Base-by-base conservation (phyloP, 2,113 vertebrate genomes). In the Laterallus jamaicensis region DNA sequence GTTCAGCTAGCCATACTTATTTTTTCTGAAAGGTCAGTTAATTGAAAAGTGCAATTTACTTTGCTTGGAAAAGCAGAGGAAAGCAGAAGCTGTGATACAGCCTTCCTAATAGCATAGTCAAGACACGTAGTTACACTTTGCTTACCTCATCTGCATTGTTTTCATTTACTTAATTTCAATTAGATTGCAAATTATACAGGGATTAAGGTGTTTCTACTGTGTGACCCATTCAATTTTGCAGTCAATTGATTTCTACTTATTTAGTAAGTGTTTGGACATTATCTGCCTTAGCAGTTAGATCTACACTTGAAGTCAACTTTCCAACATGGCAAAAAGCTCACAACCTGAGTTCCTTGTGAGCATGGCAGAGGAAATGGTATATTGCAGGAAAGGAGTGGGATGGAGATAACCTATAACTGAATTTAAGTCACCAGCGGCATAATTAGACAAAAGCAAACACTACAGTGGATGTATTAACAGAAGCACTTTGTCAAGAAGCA, bases 121-220 rank as follows among this genome's bases (percentile, higher is more conserved):
- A 92, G 69, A 82, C 93, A 95, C 29, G 8, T 32, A 91, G 49
- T 58, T 95, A 85, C 42, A 70, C 80, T 90, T 85, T 90, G 81
- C 50, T 95, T 96, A 96, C 92, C 80, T 94, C 92, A 93, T 93
- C 94, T 94, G 71, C 92, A 95, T 96, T 95, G 93, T 96, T 96
- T 93, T 96, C 86, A 93, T 96, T 96, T 95, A 93, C 88, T 96
- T 96, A 95, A 96, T 96, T 96, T 96, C 82, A 95, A 88, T 96
- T 96, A 96, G 93, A 95, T 94, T 90, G 90, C 88, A 96, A 96
- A 95, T 94, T 94, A 94, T 92, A 90, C 85, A 94, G 66, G 82
- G 95, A 96, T 94, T 95, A 90, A 88, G 86, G 88, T 96, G 90
- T 96, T 96, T 96, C 93, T 95, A 76, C 82, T 82, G 68, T 91